phyloP scores from a whole-genome alignment of 2,888 invertebrate species.

The Byasa hedistus region DNA sequence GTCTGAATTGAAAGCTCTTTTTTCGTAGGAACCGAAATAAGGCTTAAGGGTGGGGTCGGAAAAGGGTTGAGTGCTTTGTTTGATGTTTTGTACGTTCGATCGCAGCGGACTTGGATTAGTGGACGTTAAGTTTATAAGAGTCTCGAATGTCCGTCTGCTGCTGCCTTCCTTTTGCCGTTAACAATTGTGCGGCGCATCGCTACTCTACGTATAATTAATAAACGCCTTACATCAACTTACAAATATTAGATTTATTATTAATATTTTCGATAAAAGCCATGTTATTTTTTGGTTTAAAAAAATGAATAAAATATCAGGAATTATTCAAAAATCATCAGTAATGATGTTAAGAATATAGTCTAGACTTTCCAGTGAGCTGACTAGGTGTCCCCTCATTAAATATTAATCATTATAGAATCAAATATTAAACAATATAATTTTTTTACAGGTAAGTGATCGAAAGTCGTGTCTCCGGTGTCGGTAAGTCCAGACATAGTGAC shows the following conservation, averaged over 20 bases:
- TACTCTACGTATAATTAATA: too few species aligned
- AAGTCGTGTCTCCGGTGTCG: background rate
- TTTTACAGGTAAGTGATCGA: slow-evolving; percentile 10
- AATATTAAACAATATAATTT: background rate
- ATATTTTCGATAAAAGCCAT: too few species aligned
- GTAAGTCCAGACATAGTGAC: background rate
- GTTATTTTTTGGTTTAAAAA: too few species aligned
- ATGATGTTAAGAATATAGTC: too few species aligned
- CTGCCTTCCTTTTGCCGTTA: background rate
- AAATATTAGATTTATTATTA: too few species aligned
- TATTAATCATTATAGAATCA: too few species aligned
- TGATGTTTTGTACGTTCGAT: slow-evolving; percentile 39
- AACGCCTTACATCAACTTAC: too few species aligned
- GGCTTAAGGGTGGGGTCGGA: slow-evolving; percentile 38
- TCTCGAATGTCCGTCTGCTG: slow-evolving; percentile 6
- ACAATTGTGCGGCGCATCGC: background rate
- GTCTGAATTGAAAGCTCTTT: slow-evolving; percentile 56
- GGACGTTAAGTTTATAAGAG: slow-evolving; percentile 24
- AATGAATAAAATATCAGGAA: too few species aligned
- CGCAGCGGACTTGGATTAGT: slow-evolving; percentile 31
- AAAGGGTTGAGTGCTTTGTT: slow-evolving; percentile 44
- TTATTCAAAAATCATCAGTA: too few species aligned
- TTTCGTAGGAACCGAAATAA: slow-evolving; percentile 45
- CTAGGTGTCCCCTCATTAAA: too few species aligned
- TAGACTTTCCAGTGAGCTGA: too few species aligned